phyloP scores from a whole-genome alignment of 2,797 vertebrate species.

The Harpagifer antarcticus region DNA sequence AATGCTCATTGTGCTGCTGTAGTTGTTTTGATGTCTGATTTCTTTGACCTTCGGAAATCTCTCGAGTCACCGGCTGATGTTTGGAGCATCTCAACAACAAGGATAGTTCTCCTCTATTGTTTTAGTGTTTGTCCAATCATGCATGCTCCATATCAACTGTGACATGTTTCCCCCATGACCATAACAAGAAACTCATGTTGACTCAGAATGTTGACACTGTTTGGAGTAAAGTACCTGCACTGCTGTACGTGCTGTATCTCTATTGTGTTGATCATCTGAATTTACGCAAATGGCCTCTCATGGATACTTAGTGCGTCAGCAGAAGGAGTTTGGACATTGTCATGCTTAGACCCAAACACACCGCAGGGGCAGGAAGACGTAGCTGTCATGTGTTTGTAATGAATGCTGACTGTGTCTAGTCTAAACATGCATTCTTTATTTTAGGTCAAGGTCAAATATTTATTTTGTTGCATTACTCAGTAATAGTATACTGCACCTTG shows the following conservation, averaged over 20 bases:
- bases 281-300: constrained; percentile 46
- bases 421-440: constrained; percentile 4
- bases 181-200: constrained; percentile 57
- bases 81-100: constrained; percentile 40
- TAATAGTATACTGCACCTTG: constrained; percentile 5
- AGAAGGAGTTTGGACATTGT: neutral
- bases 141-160: constrained; percentile 43
- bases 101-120: constrained; percentile 25
- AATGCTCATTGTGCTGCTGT: constrained; percentile 2
- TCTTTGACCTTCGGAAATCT: constrained; percentile 39
- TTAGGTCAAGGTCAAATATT: constrained; percentile 46
- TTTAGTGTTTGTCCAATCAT: constrained; percentile 48
- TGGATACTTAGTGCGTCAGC: constrained; percentile 7
- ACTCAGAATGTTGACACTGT: constrained; percentile 60
- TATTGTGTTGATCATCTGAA: constrained; percentile 21
- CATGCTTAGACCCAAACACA: neutral
- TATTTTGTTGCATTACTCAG: neutral
- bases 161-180: constrained; percentile 54
- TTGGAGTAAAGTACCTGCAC: constrained; percentile 48
- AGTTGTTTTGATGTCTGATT: constrained; percentile 42
- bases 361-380: neutral
- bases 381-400: constrained; percentile 26
- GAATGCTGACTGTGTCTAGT: constrained; percentile 21
- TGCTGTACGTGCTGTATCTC: constrained; percentile 26
- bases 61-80: constrained; percentile 7